Conservation (phyloP, 2,888 invertebrate species). For the Drosophila vallismaia region DNA sequence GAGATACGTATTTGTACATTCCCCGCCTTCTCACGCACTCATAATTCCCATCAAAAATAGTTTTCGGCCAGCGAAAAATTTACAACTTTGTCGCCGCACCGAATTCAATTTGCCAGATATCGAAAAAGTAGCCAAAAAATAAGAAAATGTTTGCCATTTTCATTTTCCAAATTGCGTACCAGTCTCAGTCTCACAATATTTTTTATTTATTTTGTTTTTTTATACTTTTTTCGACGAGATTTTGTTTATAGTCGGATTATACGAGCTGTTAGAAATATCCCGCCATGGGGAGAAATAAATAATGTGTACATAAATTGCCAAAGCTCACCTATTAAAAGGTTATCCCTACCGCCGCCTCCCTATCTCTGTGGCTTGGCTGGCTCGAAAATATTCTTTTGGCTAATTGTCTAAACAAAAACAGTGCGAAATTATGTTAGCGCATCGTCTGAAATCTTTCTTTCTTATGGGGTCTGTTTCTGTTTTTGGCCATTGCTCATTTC, state of each 20-base stretch:
- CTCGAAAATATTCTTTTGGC: conserved; percentile 28
- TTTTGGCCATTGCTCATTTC: conserved; percentile 1
- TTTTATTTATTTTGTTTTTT: conserved; percentile 1
- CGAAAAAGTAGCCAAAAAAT: conserved; percentile 19
- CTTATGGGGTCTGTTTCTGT: conserved; percentile 2
- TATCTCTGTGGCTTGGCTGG: background rate
- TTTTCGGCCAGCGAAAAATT: conserved; percentile 57
- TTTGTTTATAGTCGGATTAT: conserved; percentile 43
- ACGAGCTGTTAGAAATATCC: conserved; percentile 49
- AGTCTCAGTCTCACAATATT: conserved; percentile 1
- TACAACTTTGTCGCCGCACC: conserved; percentile 56
- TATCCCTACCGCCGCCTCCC: conserved; percentile 26
- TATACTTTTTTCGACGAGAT: background rate
- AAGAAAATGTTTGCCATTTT: conserved; percentile 5
- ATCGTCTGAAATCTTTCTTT: conserved; percentile 12
- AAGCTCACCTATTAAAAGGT: conserved; percentile 48
- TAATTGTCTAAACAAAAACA: conserved; percentile 51
- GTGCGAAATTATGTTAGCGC: conserved; percentile 47
- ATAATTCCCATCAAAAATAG: conserved; percentile 76
- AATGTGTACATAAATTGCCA: conserved; percentile 51
- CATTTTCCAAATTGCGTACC: conserved; percentile 45
- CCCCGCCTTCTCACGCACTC: conserved; percentile 65
- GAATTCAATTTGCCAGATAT: conserved; percentile 49
- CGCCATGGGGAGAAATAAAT: conserved; percentile 46
- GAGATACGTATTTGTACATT: conserved; percentile 38